Percentiles rank a stretch among this genome's conserved stretches.
Conservation (phyloP, 2,113 vertebrate species). For the Anolis sagrei region DNA sequence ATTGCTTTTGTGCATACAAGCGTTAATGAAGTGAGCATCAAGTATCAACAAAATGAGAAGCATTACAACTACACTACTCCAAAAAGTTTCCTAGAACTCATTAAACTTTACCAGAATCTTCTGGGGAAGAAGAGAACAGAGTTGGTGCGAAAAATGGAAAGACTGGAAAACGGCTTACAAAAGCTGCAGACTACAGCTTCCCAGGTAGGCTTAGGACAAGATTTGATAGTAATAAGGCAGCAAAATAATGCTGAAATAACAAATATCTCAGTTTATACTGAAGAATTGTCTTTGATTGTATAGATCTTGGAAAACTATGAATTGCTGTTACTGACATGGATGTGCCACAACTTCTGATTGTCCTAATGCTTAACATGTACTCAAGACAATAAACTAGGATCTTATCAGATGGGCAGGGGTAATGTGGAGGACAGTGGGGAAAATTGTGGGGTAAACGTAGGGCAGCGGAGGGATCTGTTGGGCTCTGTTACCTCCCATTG, state of each 20-base stretch:
- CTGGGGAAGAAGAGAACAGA: slow-evolving; percentile 76
- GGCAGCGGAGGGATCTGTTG: too few relatives aligned
- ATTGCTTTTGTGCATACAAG: slow-evolving; percentile 78
- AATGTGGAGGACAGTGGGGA: too few relatives aligned
- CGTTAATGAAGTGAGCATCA: slow-evolving; percentile 77
- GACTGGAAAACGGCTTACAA: slow-evolving; percentile 77
- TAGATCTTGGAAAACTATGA: too few relatives aligned
- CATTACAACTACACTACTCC: slow-evolving; percentile 83
- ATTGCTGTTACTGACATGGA: too few relatives aligned
- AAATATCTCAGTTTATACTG: not conserved
- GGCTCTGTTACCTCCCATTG: too few relatives aligned
- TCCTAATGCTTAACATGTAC: too few relatives aligned
- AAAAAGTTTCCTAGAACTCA: slow-evolving; percentile 84
- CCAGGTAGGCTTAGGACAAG: slow-evolving; percentile 36
- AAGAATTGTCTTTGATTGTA: too few relatives aligned
- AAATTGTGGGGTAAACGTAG: too few relatives aligned
- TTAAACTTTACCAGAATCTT: slow-evolving; percentile 77
- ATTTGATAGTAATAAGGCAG: not conserved
- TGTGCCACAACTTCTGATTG: too few relatives aligned
- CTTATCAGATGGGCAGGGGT: too few relatives aligned
- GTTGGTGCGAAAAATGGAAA: slow-evolving; percentile 77
- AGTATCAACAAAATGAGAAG: slow-evolving; percentile 79
- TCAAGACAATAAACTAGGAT: too few relatives aligned
- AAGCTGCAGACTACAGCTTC: slow-evolving; percentile 74
- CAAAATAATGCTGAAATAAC: not conserved